phyloP scores from a whole-genome alignment of 2,797 vertebrate species.

The Danio kyathit region DNA sequence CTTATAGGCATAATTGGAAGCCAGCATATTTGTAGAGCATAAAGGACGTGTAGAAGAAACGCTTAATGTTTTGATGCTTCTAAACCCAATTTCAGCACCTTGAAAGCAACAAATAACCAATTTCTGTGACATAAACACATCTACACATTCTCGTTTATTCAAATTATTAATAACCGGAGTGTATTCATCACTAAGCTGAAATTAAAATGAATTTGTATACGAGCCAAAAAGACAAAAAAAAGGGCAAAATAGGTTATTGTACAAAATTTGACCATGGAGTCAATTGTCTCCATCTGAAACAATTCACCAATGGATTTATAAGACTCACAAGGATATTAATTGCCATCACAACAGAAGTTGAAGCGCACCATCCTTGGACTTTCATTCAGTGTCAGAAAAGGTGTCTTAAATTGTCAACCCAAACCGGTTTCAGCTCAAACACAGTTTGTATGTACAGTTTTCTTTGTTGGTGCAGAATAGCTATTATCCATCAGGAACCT shows the following conservation, averaged over 20 bases:
- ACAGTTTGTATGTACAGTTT: conserved; percentile 13
- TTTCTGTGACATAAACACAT: background rate
- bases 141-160: background rate
- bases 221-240: background rate
- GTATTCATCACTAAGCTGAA: background rate
- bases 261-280: conserved; percentile 10
- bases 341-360: background rate
- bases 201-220: background rate
- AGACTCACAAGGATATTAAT: background rate
- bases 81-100: conserved; percentile 2
- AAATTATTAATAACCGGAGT: background rate
- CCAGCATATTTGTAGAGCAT: background rate
- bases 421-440: conserved; percentile 1
- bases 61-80: background rate
- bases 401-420: conserved; percentile 5
- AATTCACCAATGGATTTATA: conserved; percentile 5
- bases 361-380: conserved; percentile 27
- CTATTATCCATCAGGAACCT: conserved; percentile 43
- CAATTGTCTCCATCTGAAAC: background rate
- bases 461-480: conserved; percentile 22
- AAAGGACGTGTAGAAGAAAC: background rate
- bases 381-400: background rate
- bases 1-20: background rate
- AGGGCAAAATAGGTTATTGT: background rate
- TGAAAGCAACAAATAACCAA: conserved; percentile 11